Conservation (phyloP, 1,140 invertebrate species). For the Bombus terrestris region DNA sequence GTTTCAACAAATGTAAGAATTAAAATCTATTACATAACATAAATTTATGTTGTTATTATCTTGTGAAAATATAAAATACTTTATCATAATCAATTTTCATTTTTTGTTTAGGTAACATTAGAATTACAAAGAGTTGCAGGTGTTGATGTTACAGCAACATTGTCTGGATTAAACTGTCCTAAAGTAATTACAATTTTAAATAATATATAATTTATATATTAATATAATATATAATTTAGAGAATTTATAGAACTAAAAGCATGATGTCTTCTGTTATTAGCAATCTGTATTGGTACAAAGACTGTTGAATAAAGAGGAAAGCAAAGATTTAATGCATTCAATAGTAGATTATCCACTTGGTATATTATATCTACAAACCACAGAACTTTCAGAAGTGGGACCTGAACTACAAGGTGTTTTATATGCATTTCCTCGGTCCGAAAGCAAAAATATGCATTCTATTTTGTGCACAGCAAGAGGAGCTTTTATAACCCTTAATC, state of each 20-base stretch:
- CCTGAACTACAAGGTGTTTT: conserved; percentile 86
- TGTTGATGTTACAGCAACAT: conserved; percentile 82
- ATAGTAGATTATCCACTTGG: conserved; percentile 84
- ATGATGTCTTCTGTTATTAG: conserved; percentile 63
- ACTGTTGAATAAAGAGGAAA: conserved; percentile 82
- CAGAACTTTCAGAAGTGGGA: conserved; percentile 84
- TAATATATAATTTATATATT: background rate
- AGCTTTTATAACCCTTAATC: conserved; percentile 87
- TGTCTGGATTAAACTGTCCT: conserved; percentile 70
- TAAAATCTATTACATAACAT: background rate
- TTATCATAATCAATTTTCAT: conserved; percentile 11
- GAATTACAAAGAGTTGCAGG: conserved; percentile 85
- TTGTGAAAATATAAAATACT: background rate
- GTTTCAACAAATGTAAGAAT: conserved; percentile 75
- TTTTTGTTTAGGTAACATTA: conserved; percentile 75
- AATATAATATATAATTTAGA: background rate
- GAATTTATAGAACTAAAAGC: background rate
- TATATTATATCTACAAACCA: conserved; percentile 85
- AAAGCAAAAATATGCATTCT: conserved; percentile 82
- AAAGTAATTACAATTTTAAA: conserved; percentile 66
- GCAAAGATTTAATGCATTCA: conserved; percentile 82
- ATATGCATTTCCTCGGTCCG: conserved; percentile 86
- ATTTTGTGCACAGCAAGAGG: conserved; percentile 85
- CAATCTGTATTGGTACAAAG: conserved; percentile 83
- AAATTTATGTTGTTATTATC: background rate